phyloP scores from a whole-genome alignment of 2,113 vertebrate species.

The Solea solea region DNA sequence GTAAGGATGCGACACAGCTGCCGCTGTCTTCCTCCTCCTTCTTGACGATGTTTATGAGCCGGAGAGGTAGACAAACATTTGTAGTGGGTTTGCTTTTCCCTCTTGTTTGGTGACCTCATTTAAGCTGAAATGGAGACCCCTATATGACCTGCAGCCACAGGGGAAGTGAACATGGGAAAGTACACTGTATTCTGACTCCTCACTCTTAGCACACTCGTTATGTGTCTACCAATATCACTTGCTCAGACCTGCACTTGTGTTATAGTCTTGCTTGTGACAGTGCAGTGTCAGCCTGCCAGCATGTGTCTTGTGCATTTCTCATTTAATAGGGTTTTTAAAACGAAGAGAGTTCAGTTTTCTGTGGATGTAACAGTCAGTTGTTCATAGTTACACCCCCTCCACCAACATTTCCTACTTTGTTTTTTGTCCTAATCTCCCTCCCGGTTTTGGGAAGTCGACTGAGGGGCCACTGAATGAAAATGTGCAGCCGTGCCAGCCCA shows the following conservation, averaged over 20 bases:
- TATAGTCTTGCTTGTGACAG: background rate
- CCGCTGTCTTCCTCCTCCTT: slow-evolving; percentile 7
- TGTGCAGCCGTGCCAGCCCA: slow-evolving; percentile 45
- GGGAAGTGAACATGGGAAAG: slow-evolving; percentile 60
- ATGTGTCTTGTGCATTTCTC: background rate
- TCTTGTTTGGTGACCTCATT: slow-evolving; percentile 74
- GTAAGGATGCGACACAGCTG: slow-evolving; percentile 21
- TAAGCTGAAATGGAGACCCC: slow-evolving; percentile 72
- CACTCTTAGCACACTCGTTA: background rate
- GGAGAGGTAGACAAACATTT: slow-evolving; percentile 60
- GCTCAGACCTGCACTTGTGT: background rate
- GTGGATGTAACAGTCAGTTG: background rate
- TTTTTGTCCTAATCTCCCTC: slow-evolving; percentile 28
- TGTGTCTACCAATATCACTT: background rate
- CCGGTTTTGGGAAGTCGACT: slow-evolving; percentile 33
- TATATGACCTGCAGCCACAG: slow-evolving; percentile 67
- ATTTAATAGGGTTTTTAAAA: background rate
- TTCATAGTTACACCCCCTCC: slow-evolving; percentile 7
- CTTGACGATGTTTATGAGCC: slow-evolving; percentile 17
- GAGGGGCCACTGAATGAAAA: slow-evolving; percentile 28
- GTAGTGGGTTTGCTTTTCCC: slow-evolving; percentile 54
- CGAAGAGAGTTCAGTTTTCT: background rate
- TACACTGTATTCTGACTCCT: slow-evolving; percentile 55
- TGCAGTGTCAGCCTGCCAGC: background rate
- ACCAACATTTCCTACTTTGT: slow-evolving; percentile 36